Conservation (phyloP, 2,113 vertebrate genomes). For the Steatornis caripensis region DNA sequence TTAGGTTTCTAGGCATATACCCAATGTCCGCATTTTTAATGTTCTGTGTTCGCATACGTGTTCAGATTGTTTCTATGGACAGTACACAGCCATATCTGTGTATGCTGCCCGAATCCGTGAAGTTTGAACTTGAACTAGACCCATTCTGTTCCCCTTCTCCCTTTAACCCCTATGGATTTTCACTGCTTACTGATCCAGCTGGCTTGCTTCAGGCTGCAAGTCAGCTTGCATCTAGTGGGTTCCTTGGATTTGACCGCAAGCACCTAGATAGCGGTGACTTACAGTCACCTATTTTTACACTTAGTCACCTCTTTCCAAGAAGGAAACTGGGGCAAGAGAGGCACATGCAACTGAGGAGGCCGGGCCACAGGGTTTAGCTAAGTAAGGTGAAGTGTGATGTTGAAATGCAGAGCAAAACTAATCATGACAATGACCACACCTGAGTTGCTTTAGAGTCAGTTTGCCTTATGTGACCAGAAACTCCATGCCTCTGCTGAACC, state of each 20-base stretch:
- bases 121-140: not conserved
- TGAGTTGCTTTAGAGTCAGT: not conserved
- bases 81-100: not conserved
- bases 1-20: not conserved
- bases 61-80: not conserved
- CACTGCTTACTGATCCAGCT: not conserved
- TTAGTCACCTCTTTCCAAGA: not conserved
- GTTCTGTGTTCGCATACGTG: rapidly evolving
- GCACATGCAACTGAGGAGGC: not conserved
- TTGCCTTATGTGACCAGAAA: not conserved
- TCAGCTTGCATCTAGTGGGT: not conserved
- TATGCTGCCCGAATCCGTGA: not conserved
- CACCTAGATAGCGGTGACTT: not conserved
- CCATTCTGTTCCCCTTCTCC: not conserved
- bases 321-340: not conserved
- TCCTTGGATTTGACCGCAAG: not conserved
- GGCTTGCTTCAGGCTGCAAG: not conserved
- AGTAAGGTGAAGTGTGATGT: not conserved
- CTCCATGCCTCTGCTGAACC: not conserved
- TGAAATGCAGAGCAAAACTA: not conserved
- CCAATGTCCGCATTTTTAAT: not conserved
- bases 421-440: not conserved
- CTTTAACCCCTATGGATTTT: not conserved
- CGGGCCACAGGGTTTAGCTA: not conserved
- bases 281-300: not conserved